phyloP scores from a whole-genome alignment of 1,140 invertebrate genomes.

The Aphelenchoides besseyi region DNA sequence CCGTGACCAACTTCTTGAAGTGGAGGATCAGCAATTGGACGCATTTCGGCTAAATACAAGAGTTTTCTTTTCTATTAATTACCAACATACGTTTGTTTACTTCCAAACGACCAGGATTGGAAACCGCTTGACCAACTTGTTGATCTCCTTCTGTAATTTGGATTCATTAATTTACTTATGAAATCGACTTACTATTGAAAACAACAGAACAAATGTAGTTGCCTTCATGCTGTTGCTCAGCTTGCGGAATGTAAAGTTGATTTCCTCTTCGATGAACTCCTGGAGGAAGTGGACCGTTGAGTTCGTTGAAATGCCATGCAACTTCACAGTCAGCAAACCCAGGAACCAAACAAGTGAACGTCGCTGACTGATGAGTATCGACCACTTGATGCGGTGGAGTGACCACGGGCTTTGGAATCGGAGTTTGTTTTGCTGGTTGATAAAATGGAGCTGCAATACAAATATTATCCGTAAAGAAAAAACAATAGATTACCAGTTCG shows the following conservation, averaged over 20 bases:
- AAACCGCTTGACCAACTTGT: constrained; percentile 50
- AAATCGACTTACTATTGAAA: background rate
- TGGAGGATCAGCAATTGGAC: constrained; percentile 56
- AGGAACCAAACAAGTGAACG: constrained; percentile 57
- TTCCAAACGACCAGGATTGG: constrained; percentile 57
- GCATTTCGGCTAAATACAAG: constrained; percentile 37
- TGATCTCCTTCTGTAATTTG: constrained; percentile 24
- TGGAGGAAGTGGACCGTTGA: constrained; percentile 56
- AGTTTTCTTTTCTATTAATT: no score
- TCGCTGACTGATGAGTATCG: constrained; percentile 54
- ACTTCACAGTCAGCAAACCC: constrained; percentile 61
- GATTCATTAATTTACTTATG: background rate
- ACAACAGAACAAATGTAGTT: constrained; percentile 58
- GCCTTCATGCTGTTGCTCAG: constrained; percentile 51
- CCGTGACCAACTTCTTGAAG: constrained; percentile 47
- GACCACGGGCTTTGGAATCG: constrained; percentile 55
- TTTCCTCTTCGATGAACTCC: constrained; percentile 57
- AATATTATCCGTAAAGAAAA: constrained; percentile 19
- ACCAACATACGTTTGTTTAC: constrained; percentile 52
- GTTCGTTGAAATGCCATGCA: constrained; percentile 58
- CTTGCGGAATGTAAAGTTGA: constrained; percentile 55
- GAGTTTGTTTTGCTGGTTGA: constrained; percentile 29
- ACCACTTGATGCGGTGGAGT: constrained; percentile 57
- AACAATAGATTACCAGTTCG: background rate
- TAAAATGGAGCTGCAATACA: background rate